Evolutionary conservation across 2,113 vertebrate genomes (phyloP).

Genomic region (Oriolus oriolus): DNA sequence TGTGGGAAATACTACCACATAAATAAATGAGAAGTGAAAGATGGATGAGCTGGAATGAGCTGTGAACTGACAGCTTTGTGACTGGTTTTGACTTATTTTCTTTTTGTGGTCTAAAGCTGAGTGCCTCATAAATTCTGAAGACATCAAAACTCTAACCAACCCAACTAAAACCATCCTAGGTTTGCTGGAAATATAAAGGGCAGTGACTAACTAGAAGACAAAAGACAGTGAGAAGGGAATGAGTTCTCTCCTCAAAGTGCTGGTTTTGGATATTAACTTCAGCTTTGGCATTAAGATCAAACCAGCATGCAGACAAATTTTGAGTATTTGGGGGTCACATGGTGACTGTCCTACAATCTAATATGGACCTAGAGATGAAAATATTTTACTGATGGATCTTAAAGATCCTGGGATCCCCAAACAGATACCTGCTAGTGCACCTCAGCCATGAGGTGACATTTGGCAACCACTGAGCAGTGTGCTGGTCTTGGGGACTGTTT

Average conservation of each 20-base stretch:
- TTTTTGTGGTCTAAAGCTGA: background rate
- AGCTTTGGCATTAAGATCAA: background rate
- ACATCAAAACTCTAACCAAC: background rate
- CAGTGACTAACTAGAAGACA: background rate
- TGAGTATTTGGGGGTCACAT: background rate
- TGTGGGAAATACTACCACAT: background rate
- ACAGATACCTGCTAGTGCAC: accelerated
- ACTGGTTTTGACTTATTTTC: background rate
- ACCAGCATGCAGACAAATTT: background rate
- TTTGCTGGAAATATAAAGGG: background rate
- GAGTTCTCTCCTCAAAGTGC: background rate
- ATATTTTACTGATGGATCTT: background rate
- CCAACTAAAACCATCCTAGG: background rate
- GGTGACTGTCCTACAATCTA: too few relatives aligned
- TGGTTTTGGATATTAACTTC: background rate
- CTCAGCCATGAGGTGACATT: background rate
- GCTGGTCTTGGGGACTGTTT: background rate
- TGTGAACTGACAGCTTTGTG: constrained; percentile 13
- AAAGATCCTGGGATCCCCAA: background rate
- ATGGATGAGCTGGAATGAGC: background rate
- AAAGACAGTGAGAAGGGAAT: background rate
- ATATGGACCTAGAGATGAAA: background rate
- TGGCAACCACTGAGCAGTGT: accelerated
- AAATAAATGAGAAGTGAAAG: constrained; percentile 3
- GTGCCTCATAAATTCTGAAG: background rate